Percentiles rank a stretch among this genome's conserved stretches.
phyloP scores from a whole-genome alignment of 2,888 invertebrate genomes.

The Lymantria dispar region DNA sequence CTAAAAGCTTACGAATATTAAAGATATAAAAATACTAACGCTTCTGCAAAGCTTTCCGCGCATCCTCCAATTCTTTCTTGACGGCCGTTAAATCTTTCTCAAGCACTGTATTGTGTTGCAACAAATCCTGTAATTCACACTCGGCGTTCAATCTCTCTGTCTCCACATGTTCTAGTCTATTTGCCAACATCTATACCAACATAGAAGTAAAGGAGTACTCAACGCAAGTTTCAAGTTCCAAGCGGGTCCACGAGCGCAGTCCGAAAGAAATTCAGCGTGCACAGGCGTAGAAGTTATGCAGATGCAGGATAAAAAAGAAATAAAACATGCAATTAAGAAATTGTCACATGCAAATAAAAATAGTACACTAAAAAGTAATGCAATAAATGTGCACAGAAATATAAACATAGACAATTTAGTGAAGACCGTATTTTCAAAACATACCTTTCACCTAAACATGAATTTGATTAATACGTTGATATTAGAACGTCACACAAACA shows the following conservation, averaged over 20 bases:
- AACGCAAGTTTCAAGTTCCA: constrained; percentile 43
- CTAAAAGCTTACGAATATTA: background rate
- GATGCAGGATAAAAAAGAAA: constrained; percentile 50
- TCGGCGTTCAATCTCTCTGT: constrained; percentile 85
- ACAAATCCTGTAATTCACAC: constrained; percentile 82
- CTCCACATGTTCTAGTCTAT: constrained; percentile 84
- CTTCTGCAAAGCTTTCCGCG: constrained; percentile 57
- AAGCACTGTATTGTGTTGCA: constrained; percentile 86
- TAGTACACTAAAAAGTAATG: constrained; percentile 14
- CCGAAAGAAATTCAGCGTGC: constrained; percentile 32
- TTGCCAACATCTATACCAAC: constrained; percentile 81
- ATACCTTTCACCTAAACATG: background rate
- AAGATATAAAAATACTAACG: constrained; percentile 52
- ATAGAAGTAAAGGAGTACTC: constrained; percentile 42
- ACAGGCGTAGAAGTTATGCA: constrained; percentile 44
- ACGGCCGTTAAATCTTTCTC: constrained; percentile 82
- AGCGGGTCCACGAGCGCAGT: constrained; percentile 32
- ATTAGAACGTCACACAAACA: background rate
- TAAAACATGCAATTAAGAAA: constrained; percentile 72
- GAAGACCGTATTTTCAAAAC: background rate
- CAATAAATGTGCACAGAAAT: background rate
- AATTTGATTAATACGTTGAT: background rate
- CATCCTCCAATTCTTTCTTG: constrained; percentile 69
- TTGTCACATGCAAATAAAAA: constrained; percentile 18
- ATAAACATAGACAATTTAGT: background rate